Conservation (phyloP, 64 coral and sea anemone genomes). For the Dendronephthya gigantea region DNA sequence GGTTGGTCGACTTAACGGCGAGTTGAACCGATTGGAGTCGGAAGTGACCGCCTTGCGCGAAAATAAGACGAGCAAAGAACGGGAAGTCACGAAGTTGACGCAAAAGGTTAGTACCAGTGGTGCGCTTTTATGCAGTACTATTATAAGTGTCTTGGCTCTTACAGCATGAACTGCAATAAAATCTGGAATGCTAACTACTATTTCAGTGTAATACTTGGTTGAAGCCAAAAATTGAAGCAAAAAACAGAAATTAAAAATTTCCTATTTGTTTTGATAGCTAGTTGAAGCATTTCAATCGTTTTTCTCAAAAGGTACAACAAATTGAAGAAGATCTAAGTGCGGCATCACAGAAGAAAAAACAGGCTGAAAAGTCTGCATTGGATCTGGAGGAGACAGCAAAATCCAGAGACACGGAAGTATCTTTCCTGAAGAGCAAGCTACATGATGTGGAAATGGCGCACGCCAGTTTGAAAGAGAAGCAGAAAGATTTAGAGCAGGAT, state of each 20-base stretch:
- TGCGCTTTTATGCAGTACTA: no score
- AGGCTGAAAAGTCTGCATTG: background rate
- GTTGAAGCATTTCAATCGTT: no score
- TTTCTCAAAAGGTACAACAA: background rate
- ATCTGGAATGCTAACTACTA: no score
- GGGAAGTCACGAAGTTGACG: background rate
- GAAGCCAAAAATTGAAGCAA: no score
- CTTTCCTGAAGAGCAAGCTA: background rate
- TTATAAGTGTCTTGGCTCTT: no score
- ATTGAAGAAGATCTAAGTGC: background rate
- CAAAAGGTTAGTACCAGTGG: background rate
- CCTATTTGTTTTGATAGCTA: no score
- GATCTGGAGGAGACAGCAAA: background rate
- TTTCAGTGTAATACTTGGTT: no score
- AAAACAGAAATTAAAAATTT: no score
- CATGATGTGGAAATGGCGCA: background rate
- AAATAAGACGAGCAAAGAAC: background rate
- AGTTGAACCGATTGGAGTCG: background rate
- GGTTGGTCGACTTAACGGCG: background rate
- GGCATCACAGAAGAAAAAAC: background rate
- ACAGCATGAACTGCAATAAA: no score
- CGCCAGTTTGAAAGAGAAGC: background rate
- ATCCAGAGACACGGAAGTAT: background rate
- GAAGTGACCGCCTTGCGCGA: background rate
- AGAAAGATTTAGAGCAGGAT: constrained; percentile 6